Base-by-base conservation (phyloP, 2,797 vertebrate species). In the Pteropus rufus region DNA sequence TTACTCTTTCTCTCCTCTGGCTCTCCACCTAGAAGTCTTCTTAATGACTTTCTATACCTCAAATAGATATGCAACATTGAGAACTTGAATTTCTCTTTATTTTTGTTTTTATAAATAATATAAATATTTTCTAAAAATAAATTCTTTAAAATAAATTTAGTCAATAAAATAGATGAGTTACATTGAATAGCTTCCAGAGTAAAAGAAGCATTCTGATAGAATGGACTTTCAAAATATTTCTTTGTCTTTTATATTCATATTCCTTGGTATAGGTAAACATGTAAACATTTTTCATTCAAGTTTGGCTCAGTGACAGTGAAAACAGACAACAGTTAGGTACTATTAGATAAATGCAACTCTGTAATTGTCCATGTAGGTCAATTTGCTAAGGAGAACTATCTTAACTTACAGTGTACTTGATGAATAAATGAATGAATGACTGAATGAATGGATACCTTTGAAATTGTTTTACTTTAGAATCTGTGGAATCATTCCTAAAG, bases 401-500 rank as follows among this genome's bases (percentile, higher is more conserved):
- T 99, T 99, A 99, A 92, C 54, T 94, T 98, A 96, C 98, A 99
- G 96, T 99, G 99, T 77, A 99, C 56, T 69, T 97, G 97, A 16
- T 49, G 49, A 49, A 49, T 16, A 15, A 49, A 49, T 49, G 49
- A 49, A 49, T 49, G 49, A 49, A 49, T 49, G 36, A 36, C 36
- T 36, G 49, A 49, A 49, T 49, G 49, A 49, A 49, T 49, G 49
- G 0, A 18, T 49, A 49, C 7, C 1, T 98, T 98, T 54, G 98
- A 98, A 83, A 98, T 34, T 2, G 86, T 91, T 60, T 96, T 39
- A 98, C 97, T 89, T 97, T 77, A 15, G 98, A 98, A 67, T 98
- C 97, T 44, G 98, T 99, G 12, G 98, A 99, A 54, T 97, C 98
- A 95, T 97, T 98, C 97, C 62, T 97, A 97, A 70, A 99, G 98